Evolutionary conservation across 2,888 invertebrate species (phyloP).

Genomic region (Branchellion lobata): DNA sequence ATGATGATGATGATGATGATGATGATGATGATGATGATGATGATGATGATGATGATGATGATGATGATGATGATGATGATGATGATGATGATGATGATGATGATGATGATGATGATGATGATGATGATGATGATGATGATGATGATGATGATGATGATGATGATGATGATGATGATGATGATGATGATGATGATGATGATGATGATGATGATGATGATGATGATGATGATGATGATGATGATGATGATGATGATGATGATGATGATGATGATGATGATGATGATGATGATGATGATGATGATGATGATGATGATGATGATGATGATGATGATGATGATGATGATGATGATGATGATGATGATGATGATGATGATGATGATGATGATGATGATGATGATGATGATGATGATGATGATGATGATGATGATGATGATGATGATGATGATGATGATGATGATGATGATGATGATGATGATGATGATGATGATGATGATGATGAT

Average conservation of each 20-base stretch:
- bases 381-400: slow-evolving; percentile 17
- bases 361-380: not conserved
- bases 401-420: not conserved
- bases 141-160: slow-evolving; percentile 17
- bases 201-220: not conserved
- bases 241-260: slow-evolving; percentile 4
- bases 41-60: slow-evolving; percentile 11
- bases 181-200: slow-evolving; percentile 14
- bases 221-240: slow-evolving; percentile 7
- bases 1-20: slow-evolving; percentile 4
- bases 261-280: not conserved
- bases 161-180: not conserved
- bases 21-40: not conserved
- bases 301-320: not conserved
- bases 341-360: slow-evolving; percentile 2
- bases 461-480: slow-evolving; percentile 7
- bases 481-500: slow-evolving; percentile 4
- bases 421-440: slow-evolving; percentile 14
- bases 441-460: not conserved
- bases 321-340: slow-evolving; percentile 10
- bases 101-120: slow-evolving; percentile 2
- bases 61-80: not conserved
- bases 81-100: slow-evolving; percentile 10
- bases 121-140: not conserved
- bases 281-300: slow-evolving; percentile 11